Evolutionary conservation across 2,113 vertebrate genomes (phyloP).

Genomic region (Turdus rufiventris): DNA sequence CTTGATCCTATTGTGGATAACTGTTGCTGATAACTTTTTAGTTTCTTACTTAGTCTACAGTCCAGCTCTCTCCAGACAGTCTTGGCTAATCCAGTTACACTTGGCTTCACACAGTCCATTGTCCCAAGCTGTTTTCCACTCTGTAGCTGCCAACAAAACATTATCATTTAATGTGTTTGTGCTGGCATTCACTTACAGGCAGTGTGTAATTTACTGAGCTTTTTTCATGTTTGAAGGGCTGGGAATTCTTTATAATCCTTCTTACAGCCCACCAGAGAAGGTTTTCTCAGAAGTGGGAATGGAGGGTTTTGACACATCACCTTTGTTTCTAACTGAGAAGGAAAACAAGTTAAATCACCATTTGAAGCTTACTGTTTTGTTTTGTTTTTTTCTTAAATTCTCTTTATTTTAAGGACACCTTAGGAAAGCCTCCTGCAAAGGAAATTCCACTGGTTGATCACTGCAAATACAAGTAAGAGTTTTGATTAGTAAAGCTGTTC

Average conservation of each 20-base stretch:
- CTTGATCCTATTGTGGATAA: not conserved
- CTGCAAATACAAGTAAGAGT: slow-evolving; percentile 94
- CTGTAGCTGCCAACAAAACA: slow-evolving; percentile 31
- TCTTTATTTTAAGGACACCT: slow-evolving; percentile 82
- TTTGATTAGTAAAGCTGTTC: not conserved
- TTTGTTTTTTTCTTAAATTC: not conserved
- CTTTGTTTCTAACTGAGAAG: not conserved
- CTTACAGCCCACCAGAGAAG: slow-evolving; percentile 2
- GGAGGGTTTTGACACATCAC: not conserved
- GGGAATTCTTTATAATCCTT: not conserved
- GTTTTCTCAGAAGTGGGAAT: not conserved
- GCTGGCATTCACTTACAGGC: slow-evolving; percentile 22
- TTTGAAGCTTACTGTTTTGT: not conserved
- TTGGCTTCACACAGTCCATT: slow-evolving; percentile 31
- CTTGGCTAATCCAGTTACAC: slow-evolving; percentile 15
- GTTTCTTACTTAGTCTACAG: not conserved
- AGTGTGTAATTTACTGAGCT: slow-evolving; percentile 13
- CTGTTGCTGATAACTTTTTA: not conserved
- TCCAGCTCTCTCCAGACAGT: slow-evolving; percentile 2
- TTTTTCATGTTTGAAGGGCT: not conserved
- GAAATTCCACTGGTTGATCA: slow-evolving; percentile 93
- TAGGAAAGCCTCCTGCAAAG: slow-evolving; percentile 89
- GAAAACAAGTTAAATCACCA: not conserved
- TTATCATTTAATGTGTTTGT: slow-evolving; percentile 45
- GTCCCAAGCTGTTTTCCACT: slow-evolving; percentile 45